A percentile compares a stretch with the other conserved stretches of the same genome.
phyloP scores from a whole-genome alignment of 2,797 vertebrate genomes.

The Oophaga sylvatica region DNA sequence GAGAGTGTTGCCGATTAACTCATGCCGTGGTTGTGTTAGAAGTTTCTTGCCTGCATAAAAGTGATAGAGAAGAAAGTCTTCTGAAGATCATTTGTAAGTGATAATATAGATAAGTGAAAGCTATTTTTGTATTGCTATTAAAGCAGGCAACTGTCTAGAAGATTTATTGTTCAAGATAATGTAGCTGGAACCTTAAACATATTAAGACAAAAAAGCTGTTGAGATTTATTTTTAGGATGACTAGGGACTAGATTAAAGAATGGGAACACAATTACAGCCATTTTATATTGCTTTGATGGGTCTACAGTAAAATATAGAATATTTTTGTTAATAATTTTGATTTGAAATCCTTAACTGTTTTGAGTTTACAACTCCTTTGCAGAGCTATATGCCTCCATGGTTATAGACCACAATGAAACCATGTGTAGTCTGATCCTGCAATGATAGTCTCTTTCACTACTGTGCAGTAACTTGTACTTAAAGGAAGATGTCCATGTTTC shows the following conservation, averaged over 20 bases:
- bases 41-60: background rate
- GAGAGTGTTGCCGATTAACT: constrained; percentile 47
- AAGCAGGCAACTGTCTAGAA: background rate
- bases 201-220: background rate
- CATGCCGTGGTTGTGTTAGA: background rate
- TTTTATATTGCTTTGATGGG: background rate
- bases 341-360: no score
- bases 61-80: background rate
- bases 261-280: background rate
- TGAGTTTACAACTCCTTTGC: no score
- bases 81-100: background rate
- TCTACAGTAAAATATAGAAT: no score
- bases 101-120: background rate
- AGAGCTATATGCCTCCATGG: no score
- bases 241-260: background rate
- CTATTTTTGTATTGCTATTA: background rate
- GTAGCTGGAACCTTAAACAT: background rate
- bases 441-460: no score
- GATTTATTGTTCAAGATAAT: background rate
- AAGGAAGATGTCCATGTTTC: no score
- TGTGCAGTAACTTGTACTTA: no score
- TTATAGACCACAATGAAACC: no score
- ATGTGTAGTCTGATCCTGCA: no score
- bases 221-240: background rate
- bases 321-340: no score